Conservation (phyloP, 2,113 vertebrate genomes). For the Mormyrus iriodes region DNA sequence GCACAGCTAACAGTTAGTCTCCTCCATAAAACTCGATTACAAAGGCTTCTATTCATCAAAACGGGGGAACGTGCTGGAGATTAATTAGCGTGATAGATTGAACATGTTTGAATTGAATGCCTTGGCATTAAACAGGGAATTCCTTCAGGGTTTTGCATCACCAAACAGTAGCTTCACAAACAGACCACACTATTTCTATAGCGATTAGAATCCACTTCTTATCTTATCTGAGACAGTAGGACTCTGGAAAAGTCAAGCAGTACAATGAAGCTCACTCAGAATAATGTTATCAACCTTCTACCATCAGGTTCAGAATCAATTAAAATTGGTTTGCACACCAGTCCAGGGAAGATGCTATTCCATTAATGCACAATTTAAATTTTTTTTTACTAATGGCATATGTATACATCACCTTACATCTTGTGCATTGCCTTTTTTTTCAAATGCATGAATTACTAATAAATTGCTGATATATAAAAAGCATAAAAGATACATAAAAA, state of each 20-base stretch:
- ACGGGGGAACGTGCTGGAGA: neutral
- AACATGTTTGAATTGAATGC: neutral
- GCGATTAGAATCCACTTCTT: neutral
- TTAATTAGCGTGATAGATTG: neutral
- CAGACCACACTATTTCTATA: neutral
- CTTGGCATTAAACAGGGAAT: neutral
- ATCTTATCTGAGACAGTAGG: neutral
- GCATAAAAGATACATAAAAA: neutral
- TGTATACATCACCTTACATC: neutral
- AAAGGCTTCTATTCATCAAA: neutral
- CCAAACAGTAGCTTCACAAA: neutral
- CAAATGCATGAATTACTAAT: neutral
- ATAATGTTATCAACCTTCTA: neutral
- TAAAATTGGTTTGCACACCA: neutral
- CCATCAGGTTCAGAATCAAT: neutral
- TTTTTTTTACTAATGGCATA: neutral
- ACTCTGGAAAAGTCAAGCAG: neutral
- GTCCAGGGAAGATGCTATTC: neutral
- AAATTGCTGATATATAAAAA: neutral
- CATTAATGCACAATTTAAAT: neutral
- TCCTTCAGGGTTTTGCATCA: neutral
- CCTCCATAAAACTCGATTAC: neutral
- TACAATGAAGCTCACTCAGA: neutral
- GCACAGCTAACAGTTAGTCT: neutral
- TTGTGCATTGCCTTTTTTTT: neutral